Evolutionary conservation across 1,140 invertebrate species (phyloP).

Genomic region (Carposina sasakii): DNA sequence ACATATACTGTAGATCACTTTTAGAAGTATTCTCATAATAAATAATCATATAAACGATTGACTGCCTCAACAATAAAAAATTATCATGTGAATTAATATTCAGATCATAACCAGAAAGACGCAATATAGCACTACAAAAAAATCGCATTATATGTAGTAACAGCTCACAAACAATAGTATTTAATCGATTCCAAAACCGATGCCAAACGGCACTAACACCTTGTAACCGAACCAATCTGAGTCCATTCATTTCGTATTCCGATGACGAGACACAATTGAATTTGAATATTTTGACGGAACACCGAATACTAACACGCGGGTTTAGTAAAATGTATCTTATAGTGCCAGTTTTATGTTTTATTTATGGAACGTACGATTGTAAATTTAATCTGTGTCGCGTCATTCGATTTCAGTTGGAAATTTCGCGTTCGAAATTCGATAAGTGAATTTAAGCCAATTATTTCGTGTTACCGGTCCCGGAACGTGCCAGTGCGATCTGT

Average conservation of each 20-base stretch:
- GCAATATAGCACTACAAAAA: conserved; percentile 21
- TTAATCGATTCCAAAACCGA: conserved; percentile 24
- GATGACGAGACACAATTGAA: conserved; percentile 42
- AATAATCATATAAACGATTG: too few species aligned
- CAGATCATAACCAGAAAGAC: conserved; percentile 24
- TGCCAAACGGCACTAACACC: conserved; percentile 19
- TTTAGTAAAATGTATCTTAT: conserved; percentile 53
- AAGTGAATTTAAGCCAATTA: too few species aligned
- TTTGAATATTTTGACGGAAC: conserved; percentile 57
- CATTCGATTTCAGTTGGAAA: conserved; percentile 9
- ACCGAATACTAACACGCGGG: conserved; percentile 46
- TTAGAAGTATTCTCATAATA: too few species aligned
- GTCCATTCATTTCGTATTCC: conserved; percentile 37
- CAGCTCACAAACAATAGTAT: conserved; percentile 21
- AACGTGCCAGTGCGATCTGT: too few species aligned
- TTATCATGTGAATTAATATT: conserved; percentile 34
- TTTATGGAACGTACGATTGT: conserved; percentile 40
- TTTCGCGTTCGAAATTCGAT: too few species aligned
- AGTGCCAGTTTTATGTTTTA: conserved; percentile 42
- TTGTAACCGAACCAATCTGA: conserved; percentile 16
- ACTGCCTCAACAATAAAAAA: too few species aligned
- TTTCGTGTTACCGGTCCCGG: too few species aligned
- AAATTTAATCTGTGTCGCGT: conserved; percentile 41
- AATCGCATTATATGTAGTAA: conserved; percentile 18
- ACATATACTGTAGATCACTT: too few species aligned